phyloP scores from a whole-genome alignment of 2,797 vertebrate genomes.

The Poeciliopsis presidionis region DNA sequence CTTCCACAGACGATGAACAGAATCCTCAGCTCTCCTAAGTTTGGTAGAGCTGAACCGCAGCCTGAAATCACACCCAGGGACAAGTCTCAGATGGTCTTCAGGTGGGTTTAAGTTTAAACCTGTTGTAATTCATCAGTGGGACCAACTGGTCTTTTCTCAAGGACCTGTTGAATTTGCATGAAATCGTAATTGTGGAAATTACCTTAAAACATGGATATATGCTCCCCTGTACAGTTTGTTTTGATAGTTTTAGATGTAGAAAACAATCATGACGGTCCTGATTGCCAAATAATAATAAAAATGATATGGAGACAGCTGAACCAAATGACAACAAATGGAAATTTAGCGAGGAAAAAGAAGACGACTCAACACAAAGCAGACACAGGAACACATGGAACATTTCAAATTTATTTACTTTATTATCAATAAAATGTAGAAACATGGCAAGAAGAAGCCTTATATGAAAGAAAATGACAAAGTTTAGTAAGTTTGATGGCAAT shows the following conservation, averaged over 20 bases:
- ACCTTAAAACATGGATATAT: neutral
- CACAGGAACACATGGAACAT: neutral
- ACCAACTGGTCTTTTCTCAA: neutral
- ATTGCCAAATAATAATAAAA: neutral
- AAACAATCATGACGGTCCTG: neutral
- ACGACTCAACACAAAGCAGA: neutral
- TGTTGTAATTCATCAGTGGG: neutral
- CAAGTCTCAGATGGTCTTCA: conserved; percentile 77
- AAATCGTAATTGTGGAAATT: neutral
- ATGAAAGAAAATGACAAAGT: neutral
- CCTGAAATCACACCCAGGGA: conserved; percentile 50
- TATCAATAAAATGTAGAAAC: neutral
- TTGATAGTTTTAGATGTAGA: neutral
- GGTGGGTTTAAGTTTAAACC: conserved; percentile 53
- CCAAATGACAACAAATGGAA: neutral
- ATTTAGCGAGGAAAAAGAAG: neutral
- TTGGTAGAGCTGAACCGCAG: conserved; percentile 52
- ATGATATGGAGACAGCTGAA: neutral
- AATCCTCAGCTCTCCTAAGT: conserved; percentile 57
- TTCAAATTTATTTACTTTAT: neutral
- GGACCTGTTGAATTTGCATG: neutral
- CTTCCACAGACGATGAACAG: conserved; percentile 64
- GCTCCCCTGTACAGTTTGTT: neutral
- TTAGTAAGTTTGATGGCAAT: neutral
- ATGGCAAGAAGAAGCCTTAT: neutral